Base-by-base conservation (phyloP, 2,113 vertebrate species). In the Promerops cafer region DNA sequence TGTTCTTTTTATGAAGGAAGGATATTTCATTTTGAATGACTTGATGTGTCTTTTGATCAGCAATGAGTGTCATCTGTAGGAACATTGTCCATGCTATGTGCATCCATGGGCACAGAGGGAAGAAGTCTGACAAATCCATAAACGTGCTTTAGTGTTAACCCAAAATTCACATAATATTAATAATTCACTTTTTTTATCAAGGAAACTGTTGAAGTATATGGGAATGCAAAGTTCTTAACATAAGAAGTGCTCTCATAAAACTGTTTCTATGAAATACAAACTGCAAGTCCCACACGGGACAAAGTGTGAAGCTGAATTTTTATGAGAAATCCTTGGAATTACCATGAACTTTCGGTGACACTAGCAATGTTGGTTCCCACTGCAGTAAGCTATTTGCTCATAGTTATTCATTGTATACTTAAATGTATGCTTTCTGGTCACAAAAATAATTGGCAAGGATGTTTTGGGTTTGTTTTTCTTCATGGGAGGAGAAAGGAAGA, bases 311-410 rank as follows among this genome's bases (percentile, higher is more conserved):
- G 77, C 86, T 78, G 37, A 54, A 92, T 94, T 98, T 97, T 98
- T 96, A 94, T 87, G 96, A 92, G 96, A 78, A 80, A 87, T 84
- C 71, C 57, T 83, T 77, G 61, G 83, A 95, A 94, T 95, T 70
- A 39, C 75, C 44, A 16, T 97, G 98, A 97, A 96, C 97, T 97
- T 86, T 94, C 61, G 11, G 87, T 96, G 96, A 98, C 96, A 93
- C 57, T 53, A 77, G 44, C 31, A 19, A 42, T 92, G 59, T 77
- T 92, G 77, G 66, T 97, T 96, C 92, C 87, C 28, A 33, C 74
- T 91, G 64, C 88, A 92, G 82, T 85, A 74, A 53, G 83, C 37
- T 75, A 10, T 83, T 97, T 94, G 76, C 92, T 94, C 45, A 10
- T 21, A 88, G 91, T 89, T 90, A 56, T 21, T 95, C 79, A 87